Evolutionary conservation across 30 jellyfish, hydroid and myxozoan species (phyloP).

Genomic region (Rhopilema esculentum): DNA sequence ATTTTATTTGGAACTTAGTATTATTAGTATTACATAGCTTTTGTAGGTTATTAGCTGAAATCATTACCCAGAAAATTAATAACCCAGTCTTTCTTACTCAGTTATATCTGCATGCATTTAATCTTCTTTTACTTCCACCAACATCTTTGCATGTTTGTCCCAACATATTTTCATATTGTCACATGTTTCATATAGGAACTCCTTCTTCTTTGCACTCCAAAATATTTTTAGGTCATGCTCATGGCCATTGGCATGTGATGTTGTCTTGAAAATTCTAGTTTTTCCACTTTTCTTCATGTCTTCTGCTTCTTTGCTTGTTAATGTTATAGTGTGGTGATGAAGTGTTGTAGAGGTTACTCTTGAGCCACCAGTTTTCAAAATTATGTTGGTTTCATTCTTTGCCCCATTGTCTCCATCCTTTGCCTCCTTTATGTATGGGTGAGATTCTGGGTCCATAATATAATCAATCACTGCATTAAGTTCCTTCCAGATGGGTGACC

Average conservation of each 20-base stretch:
- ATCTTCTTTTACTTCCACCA: neutral
- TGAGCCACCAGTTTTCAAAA: constrained; percentile 57
- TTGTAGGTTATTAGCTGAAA: too few species aligned
- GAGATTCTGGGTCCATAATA: constrained; percentile 36
- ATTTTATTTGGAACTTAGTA: too few species aligned
- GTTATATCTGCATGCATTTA: neutral
- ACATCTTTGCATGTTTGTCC: constrained; percentile 49
- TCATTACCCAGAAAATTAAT: too few species aligned
- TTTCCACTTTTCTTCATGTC: constrained; percentile 19
- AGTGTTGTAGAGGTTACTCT: constrained; percentile 13
- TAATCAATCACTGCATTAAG: constrained; percentile 72
- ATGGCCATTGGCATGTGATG: constrained; percentile 82
- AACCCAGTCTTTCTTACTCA: neutral
- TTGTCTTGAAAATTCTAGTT: constrained; percentile 4
- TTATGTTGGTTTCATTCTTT: constrained; percentile 12
- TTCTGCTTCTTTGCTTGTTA: constrained; percentile 31
- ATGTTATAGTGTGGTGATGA: constrained; percentile 58
- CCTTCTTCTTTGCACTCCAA: constrained; percentile 44
- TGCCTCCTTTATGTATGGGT: constrained; percentile 42
- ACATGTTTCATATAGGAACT: constrained; percentile 40
- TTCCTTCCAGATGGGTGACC: constrained; percentile 84
- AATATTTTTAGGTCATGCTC: constrained; percentile 53
- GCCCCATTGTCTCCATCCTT: constrained; percentile 26
- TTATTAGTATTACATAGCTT: too few species aligned
- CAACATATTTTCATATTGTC: constrained; percentile 51